Percentiles rank a stretch among this genome's conserved stretches.
Evolutionary conservation across 2,113 vertebrate genomes (phyloP).

Genomic region (Heterochromis multidens): DNA sequence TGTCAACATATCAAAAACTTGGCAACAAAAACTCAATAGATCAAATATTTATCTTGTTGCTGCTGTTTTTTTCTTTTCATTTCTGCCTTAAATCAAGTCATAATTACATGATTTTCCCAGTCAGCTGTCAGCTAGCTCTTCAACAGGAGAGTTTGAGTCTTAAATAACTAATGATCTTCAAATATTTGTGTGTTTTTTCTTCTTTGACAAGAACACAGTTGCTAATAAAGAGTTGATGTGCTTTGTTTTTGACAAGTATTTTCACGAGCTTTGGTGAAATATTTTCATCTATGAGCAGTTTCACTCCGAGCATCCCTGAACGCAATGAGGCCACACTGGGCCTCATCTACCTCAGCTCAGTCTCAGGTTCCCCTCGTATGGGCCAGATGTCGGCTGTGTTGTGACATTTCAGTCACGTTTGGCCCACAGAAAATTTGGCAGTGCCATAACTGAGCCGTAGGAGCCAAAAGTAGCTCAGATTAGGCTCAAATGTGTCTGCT

Average conservation of each 20-base stretch:
- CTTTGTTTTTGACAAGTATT: not conserved
- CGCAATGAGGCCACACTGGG: not conserved
- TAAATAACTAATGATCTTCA: not conserved
- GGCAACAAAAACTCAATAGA: not conserved
- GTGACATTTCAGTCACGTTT: not conserved
- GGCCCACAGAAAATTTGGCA: not conserved
- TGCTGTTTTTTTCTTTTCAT: not conserved
- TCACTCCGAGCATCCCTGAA: too few species aligned
- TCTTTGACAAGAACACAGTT: not conserved
- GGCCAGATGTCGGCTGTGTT: not conserved
- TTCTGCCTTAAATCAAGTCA: not conserved
- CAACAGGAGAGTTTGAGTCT: not conserved
- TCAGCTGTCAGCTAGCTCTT: not conserved
- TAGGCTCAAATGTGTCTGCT: not conserved
- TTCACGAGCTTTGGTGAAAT: not conserved
- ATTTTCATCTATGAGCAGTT: not conserved
- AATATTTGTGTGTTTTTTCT: not conserved
- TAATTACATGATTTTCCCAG: not conserved
- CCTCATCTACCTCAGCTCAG: not conserved
- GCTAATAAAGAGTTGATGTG: not conserved
- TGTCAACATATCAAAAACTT: not conserved
- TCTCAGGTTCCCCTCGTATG: not conserved
- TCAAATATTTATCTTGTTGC: not conserved
- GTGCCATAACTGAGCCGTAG: not conserved
- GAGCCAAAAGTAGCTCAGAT: not conserved